Base-by-base conservation (phyloP, 1,140 invertebrate species). In the Alviniconcha marisindica region DNA sequence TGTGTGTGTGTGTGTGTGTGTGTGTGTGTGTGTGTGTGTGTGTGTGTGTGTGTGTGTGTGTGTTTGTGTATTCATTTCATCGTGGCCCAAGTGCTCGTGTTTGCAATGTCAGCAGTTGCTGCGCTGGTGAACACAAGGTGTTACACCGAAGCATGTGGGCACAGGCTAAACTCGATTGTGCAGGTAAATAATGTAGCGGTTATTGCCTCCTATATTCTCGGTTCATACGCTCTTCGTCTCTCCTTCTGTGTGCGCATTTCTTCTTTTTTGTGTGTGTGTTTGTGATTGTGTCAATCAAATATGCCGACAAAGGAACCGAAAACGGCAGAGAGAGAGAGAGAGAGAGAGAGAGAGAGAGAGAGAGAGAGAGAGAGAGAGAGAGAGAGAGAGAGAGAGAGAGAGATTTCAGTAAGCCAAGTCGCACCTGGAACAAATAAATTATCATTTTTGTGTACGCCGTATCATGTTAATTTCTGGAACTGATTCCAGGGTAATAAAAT, bases 1-100 rank as follows among this genome's bases (percentile, higher is more conserved):
- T 33, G 63, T 69, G 63, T 33, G 31, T 69, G 31, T 69, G n/a
- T 33, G 28, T 33, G n/a, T 69, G 63, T 69, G 56, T 60, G 63
- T 33, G 63, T 33, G 31, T 69, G 63, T 36, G 31, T 33, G 63
- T 36, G 63, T 69, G 63, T 69, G 28, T 69, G 63, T 60, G 56
- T 60, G 56, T 60, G 56, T 60, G 56, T 4, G 40, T 66, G 28
- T 51, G 40, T 38, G 36, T 48, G 69, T 21, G 44, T 71, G 66
- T 71, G 36, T 71, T 14, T 71, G 66, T 71, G 66, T 74, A 33
- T 71, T n/a, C 7, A 60, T 60, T 0, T 60, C 56, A 51, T 7
- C 48, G 21, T 51, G 21, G 48, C 10, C 48, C 48, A 12, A 51
- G 10, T 12, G 48, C 21, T 12, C 21, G 7, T 12, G 7, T 51